Evolutionary conservation across 1,140 invertebrate genomes (phyloP), one percentile per base, ranked within the genome.

Genomic region (Drosophila takahashii): DNA sequence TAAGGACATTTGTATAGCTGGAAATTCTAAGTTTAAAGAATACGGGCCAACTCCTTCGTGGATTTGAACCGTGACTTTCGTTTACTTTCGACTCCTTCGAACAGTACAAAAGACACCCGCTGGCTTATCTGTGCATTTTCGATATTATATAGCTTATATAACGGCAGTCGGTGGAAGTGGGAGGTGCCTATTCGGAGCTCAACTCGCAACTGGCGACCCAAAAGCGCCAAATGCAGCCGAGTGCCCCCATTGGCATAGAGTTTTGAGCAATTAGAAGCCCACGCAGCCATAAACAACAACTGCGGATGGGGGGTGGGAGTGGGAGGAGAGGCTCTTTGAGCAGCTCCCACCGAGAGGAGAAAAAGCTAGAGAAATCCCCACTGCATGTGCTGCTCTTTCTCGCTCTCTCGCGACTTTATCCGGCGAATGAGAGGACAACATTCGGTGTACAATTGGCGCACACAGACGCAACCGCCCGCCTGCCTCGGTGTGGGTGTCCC

Each of bases 191-290:
- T 81, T 89, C 65, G 81, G 65, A 90, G 80, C 78, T 78, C 81
- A 32, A 34, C 60, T 42, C n/a, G 53, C 64, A 39, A 39, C 64
- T 48, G 27, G 59, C 59, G 13, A 26, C 52, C 61, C 41, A 65
- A 44, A 47, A 29, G 42, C 60, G 79, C 81, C 81, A 84, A 87
- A 79, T 89, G 83, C 83, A 87, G 78, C 83, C 76, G 79, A 89
- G 84, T 84, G 72, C 70, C 83, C 83, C 85, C 87, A 90, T 90
- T 90, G 87, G 87, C 77, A 90, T 90, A 90, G 74, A 81, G 73
- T 80, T 85, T 86, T 85, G 86, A 90, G 87, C 87, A 90, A 90
- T 90, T 90, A 90, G 87, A 90, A 90, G 77, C 87, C 87, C 87
- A 90, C 87, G 87, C 87, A 90, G 87, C 79, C 79, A 90, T 90